Conservation (phyloP, 2,888 invertebrate genomes). For the Sesamia inferens region DNA sequence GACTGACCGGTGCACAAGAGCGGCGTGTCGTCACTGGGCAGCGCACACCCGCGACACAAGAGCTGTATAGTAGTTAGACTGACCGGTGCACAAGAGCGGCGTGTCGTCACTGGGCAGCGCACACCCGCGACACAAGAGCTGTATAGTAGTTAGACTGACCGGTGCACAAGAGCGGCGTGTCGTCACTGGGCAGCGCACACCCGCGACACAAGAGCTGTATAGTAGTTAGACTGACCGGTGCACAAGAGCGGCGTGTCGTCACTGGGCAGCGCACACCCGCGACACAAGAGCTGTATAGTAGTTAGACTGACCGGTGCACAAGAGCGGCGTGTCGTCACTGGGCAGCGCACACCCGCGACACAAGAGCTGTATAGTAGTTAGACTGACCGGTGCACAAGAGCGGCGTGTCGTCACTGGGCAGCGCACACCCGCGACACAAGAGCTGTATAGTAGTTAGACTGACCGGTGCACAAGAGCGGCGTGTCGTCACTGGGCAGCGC, state of each 20-base stretch:
- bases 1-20: conserved; percentile 2
- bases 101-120: conserved; percentile 90
- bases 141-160: no score
- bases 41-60: conserved; percentile 94
- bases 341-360: conserved; percentile 96
- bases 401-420: no score
- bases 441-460: no score
- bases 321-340: conserved; percentile 74
- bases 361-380: no score
- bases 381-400: no score
- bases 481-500: no score
- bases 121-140: conserved; percentile 93
- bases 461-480: no score
- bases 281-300: conserved; percentile 83
- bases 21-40: conserved; percentile 89
- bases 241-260: conserved; percentile 73
- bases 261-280: conserved; percentile 94
- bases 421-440: no score
- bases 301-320: no score
- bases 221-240: no score
- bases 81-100: conserved; percentile 59
- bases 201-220: conserved; percentile 91
- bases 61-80: no score
- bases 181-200: conserved; percentile 92
- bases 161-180: conserved; percentile 70